phyloP scores from a whole-genome alignment of 2,888 invertebrate species.

The Drosophila anomelani region DNA sequence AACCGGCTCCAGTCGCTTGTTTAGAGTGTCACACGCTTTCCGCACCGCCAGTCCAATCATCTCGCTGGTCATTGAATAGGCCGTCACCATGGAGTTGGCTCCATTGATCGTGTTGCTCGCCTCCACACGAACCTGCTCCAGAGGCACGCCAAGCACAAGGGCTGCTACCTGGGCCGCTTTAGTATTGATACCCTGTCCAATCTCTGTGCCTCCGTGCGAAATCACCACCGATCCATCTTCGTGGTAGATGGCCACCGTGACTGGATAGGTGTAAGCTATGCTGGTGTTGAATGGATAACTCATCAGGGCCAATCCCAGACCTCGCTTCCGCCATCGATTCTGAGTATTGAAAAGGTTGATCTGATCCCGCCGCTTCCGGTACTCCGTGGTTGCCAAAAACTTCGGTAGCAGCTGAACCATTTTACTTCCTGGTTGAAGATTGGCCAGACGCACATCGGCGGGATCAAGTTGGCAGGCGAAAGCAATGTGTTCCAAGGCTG shows the following conservation, averaged over 20 bases:
- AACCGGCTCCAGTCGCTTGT: conserved; percentile 87
- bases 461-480: conserved; percentile 86
- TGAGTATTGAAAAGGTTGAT: conserved; percentile 87
- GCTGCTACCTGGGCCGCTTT: conserved; percentile 92
- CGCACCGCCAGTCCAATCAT: conserved; percentile 86
- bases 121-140: conserved; percentile 56
- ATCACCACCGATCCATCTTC: conserved; percentile 90
- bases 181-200: conserved; percentile 90
- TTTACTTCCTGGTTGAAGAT: conserved; percentile 84
- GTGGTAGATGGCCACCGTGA: conserved; percentile 89
- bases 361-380: conserved; percentile 86
- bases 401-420: conserved; percentile 85
- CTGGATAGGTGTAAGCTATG: conserved; percentile 85
- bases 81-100: conserved; percentile 85
- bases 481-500: conserved; percentile 89
- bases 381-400: conserved; percentile 86
- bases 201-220: conserved; percentile 90
- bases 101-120: conserved; percentile 84
- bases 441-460: conserved; percentile 86
- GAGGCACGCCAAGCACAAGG: conserved; percentile 87
- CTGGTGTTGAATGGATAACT: conserved; percentile 75
- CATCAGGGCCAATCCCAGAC: conserved; percentile 89
- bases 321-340: conserved; percentile 93
- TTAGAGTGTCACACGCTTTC: conserved; percentile 88
- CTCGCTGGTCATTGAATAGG: conserved; percentile 90